Evolutionary conservation across 2,888 invertebrate genomes (phyloP), one percentile per base, ranked within the genome.

Genomic region (Odiellus spinosus): DNA sequence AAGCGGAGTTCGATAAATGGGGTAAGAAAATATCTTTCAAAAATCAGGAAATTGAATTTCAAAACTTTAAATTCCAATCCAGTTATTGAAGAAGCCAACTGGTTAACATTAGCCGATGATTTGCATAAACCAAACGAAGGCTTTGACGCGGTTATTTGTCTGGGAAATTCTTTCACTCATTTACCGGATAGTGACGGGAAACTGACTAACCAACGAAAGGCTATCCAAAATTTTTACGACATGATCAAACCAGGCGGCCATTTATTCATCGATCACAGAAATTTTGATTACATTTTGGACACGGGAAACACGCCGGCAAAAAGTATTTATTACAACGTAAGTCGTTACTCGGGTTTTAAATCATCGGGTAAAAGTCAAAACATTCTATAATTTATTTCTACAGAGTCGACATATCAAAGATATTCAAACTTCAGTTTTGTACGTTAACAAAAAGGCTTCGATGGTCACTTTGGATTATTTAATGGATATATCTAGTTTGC

Each of bases 51-150:
- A n/a, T n/a, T 8, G 26, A 26, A 26, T 26, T 26, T 26, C 8
- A 8, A 4, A 6, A 26, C 26, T n/a, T 3, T 38, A 18, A 38
- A 38, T 2, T 38, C 38, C 14, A 17, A 12, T 38, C 38, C 15
- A 88, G 87, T 81, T 17, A 87, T 88, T 60, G 85, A 88, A 64
- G 87, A 88, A 69, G 87, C 86, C 0, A 87, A 86, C 63, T 88
- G 88, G 88, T 67, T 87, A 57, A 81, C 81, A 0, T 63, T 88
- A 2, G 76, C 78, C 3, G 75, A 79, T 33, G 85, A 87, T 60
- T 74, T 87, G 26, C 68, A 74, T 43, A 53, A 49, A 42, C 71
- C 77, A 1, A 73, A 72, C 3, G 73, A 71, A 11, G 76, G 78
- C 45, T 88, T 85, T 62, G 88, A 88, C 67, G 87, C 87, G 0